Evolutionary conservation across 2,113 vertebrate genomes (phyloP).

Genomic region (Fukomys damarensis): DNA sequence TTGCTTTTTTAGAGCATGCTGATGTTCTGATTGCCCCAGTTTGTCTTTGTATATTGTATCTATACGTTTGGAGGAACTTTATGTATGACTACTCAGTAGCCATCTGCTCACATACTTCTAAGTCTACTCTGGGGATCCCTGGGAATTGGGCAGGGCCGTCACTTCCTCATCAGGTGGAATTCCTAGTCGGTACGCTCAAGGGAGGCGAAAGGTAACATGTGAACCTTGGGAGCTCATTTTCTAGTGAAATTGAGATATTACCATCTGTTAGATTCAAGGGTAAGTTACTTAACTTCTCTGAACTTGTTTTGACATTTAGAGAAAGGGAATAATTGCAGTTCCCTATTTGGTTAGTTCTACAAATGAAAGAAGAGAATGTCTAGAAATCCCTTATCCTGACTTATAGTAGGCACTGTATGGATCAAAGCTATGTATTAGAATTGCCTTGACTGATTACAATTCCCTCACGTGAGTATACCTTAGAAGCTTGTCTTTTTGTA

Average conservation of each 20-base stretch:
- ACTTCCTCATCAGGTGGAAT: not conserved
- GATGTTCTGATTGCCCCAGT: slow-evolving; percentile 42
- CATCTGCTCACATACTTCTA: slow-evolving; percentile 65
- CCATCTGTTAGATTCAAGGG: not conserved
- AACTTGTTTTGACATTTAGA: not conserved
- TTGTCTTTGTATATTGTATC: slow-evolving; percentile 62
- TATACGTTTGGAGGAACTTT: slow-evolving; percentile 61
- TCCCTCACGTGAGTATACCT: not conserved
- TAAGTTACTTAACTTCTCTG: not conserved
- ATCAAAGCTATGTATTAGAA: not conserved
- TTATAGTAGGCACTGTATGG: not conserved
- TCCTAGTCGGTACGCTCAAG: not conserved
- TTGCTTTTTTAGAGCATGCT: not conserved
- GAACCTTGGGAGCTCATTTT: slow-evolving; percentile 5
- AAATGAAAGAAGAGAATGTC: slow-evolving; percentile 7
- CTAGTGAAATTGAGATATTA: not conserved
- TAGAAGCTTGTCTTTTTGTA: not conserved
- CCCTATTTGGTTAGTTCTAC: not conserved
- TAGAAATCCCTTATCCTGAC: slow-evolving; percentile 12
- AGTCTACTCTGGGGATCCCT: not conserved
- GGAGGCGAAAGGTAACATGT: not conserved
- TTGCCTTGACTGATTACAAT: not conserved
- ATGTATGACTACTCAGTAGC: slow-evolving; percentile 27
- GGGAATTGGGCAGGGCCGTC: slow-evolving; percentile 33
- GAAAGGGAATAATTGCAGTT: not conserved